phyloP scores from a whole-genome alignment of 1,140 invertebrate species.

The Caerostris extrusa region DNA sequence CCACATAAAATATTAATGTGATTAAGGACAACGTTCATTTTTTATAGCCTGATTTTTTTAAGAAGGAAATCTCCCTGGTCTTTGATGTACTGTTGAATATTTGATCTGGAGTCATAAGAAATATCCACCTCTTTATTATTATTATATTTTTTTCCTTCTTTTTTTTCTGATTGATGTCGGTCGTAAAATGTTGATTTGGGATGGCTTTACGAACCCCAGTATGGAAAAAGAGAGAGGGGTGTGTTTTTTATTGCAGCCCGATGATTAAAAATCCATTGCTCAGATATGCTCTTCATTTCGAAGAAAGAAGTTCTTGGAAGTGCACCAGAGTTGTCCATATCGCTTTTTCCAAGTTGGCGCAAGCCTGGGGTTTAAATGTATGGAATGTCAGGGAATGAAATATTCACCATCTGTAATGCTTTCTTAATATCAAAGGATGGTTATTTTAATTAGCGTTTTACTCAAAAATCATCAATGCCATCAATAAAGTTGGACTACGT shows the following conservation, averaged over 20 bases:
- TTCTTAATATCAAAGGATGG: not conserved
- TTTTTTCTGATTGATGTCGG: too few species aligned
- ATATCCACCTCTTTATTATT: conserved; percentile 36
- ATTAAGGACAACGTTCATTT: too few species aligned
- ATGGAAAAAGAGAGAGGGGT: not conserved
- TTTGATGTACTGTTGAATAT: conserved; percentile 57
- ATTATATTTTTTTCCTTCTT: too few species aligned
- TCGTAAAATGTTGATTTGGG: conserved; percentile 57
- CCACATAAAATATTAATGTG: too few species aligned
- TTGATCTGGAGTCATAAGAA: conserved; percentile 50
- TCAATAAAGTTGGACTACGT: not conserved
- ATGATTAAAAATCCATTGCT: not conserved
- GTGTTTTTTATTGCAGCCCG: not conserved
- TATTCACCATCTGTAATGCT: not conserved
- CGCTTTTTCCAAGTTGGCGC: not conserved
- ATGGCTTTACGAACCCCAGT: not conserved
- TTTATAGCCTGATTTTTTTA: too few species aligned
- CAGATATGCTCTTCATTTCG: not conserved
- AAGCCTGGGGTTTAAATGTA: not conserved
- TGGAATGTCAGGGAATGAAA: not conserved
- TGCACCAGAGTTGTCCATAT: not conserved
- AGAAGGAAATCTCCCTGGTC: not conserved
- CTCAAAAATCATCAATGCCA: not conserved
- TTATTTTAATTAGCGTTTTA: not conserved
- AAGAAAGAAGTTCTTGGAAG: not conserved